phyloP scores from a whole-genome alignment of 2,797 vertebrate genomes.

The Heliangelus exortis region DNA sequence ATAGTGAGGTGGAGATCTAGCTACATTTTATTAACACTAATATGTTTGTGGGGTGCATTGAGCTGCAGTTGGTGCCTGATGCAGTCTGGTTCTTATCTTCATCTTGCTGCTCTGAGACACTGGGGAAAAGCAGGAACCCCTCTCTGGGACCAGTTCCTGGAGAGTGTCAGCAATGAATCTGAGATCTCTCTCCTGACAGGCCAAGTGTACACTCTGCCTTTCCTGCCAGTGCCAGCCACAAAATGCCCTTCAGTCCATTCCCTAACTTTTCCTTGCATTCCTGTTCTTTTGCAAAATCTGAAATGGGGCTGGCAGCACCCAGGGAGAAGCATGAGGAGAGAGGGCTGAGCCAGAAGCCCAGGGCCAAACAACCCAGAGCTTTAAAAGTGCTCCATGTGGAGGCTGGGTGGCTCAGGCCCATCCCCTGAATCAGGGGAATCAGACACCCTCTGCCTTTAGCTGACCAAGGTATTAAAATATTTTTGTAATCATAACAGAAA shows the following conservation, averaged over 20 bases:
- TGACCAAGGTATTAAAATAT: background rate
- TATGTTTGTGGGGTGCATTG: fast-evolving
- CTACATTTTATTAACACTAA: background rate
- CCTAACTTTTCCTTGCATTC: background rate
- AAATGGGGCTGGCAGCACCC: fast-evolving
- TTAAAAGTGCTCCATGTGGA: background rate
- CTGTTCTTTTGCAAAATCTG: background rate
- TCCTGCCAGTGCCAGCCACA: background rate
- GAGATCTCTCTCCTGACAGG: background rate
- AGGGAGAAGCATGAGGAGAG: background rate
- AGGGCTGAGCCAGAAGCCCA: background rate
- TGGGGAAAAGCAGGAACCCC: background rate
- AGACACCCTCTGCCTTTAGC: background rate
- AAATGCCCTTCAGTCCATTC: fast-evolving
- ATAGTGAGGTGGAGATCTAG: background rate
- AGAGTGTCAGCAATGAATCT: background rate
- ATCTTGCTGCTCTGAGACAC: background rate
- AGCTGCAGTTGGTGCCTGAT: background rate
- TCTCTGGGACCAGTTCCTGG: background rate
- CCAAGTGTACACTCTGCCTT: background rate
- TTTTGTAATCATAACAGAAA: conserved; percentile 24
- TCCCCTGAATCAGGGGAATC: background rate
- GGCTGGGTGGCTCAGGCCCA: background rate
- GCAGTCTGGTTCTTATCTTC: background rate
- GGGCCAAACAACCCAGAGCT: background rate